Conservation (phyloP, 2,888 invertebrate genomes). For the Athetis lepigone region DNA sequence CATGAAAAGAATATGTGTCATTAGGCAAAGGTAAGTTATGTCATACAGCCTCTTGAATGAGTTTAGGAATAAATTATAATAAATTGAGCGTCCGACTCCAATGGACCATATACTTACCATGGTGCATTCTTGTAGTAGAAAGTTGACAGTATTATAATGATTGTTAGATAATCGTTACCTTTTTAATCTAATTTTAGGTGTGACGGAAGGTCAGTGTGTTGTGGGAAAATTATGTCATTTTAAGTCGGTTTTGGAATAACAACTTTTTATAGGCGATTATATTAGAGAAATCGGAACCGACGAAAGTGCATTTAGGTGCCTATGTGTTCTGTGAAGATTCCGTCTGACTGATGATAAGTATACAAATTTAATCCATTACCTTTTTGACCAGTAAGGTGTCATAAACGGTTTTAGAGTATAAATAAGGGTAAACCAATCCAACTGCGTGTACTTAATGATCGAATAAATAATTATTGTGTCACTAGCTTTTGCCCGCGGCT, state of each 20-base stretch:
- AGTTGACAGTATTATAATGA: constrained; percentile 47
- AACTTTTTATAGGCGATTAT: constrained; percentile 29
- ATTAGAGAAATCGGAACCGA: constrained; percentile 37
- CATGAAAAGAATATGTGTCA: constrained; percentile 24
- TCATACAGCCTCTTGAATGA: constrained; percentile 43
- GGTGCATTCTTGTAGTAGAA: constrained; percentile 46
- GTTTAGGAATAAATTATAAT: constrained; percentile 55
- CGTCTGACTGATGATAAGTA: too few species aligned
- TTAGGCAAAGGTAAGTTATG: constrained; percentile 53
- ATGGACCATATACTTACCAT: constrained; percentile 7
- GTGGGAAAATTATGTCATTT: constrained; percentile 33
- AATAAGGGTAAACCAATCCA: too few species aligned
- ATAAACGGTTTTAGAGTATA: too few species aligned
- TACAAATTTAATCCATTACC: too few species aligned
- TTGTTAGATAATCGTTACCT: constrained; percentile 49
- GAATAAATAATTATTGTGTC: too few species aligned
- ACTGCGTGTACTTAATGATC: too few species aligned
- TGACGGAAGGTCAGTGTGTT: constrained; percentile 39
- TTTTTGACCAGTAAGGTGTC: too few species aligned
- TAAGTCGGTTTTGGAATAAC: constrained; percentile 11
- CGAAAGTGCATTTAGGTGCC: too few species aligned
- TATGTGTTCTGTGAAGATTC: too few species aligned
- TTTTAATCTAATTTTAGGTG: constrained; percentile 41
- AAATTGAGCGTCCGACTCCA: constrained; percentile 40
- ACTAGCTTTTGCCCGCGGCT: too few species aligned